phyloP scores from a whole-genome alignment of 2,888 invertebrate species.

The Amiota communis region DNA sequence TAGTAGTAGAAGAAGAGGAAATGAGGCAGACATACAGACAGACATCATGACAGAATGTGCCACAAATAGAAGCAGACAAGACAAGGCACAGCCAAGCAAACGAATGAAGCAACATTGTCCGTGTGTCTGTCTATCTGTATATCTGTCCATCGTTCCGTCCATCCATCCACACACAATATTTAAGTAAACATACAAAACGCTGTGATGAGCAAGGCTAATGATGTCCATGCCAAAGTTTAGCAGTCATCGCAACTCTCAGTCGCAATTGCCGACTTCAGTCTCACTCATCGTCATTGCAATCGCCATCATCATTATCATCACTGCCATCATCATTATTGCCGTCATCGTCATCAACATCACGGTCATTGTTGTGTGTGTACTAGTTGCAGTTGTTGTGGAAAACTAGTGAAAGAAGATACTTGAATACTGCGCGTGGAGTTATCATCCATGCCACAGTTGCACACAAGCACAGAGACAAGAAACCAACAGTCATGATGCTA shows the following conservation, averaged over 20 bases:
- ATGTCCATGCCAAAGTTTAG: constrained; percentile 66
- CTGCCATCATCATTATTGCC: not conserved
- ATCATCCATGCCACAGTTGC: constrained; percentile 27
- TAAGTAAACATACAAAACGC: constrained; percentile 67
- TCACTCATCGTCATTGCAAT: constrained; percentile 11
- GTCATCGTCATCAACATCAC: not conserved
- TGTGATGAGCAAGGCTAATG: constrained; percentile 68
- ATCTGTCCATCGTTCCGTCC: not conserved
- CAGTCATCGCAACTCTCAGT: constrained; percentile 5
- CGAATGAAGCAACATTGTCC: not conserved
- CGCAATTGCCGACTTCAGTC: not conserved
- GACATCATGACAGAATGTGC: constrained; percentile 29
- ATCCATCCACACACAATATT: constrained; percentile 50
- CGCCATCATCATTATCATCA: constrained; percentile 9
- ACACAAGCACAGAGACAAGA: too few relatives aligned
- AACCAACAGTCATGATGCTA: constrained; percentile 16
- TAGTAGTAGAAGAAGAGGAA: not conserved
- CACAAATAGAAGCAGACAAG: constrained; percentile 31
- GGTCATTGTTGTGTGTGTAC: too few relatives aligned
- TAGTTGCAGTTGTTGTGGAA: constrained; percentile 14
- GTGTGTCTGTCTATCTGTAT: not conserved
- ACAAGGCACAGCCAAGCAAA: constrained; percentile 50
- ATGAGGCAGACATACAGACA: constrained; percentile 16
- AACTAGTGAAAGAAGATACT: constrained; percentile 36
- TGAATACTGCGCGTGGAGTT: constrained; percentile 40